Evolutionary conservation across 2,888 invertebrate species (phyloP), one percentile per base, ranked within the genome.

Genomic region (Pyrgus malvae): DNA sequence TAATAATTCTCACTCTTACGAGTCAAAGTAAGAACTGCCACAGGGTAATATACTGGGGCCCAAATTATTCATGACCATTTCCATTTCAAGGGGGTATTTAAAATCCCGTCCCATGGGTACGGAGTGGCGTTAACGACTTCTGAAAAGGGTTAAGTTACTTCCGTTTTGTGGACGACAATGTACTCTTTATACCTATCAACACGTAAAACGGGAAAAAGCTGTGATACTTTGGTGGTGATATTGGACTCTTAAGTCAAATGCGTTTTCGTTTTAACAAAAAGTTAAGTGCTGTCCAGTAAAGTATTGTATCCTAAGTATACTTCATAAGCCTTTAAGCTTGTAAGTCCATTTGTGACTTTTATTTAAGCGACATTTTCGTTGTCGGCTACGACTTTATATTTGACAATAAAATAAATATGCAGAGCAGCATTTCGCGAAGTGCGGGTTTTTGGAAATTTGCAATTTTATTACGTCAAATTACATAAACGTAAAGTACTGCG

Each of bases 1-100:
- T n/a, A n/a, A n/a, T n/a, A n/a, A n/a, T n/a, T n/a, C n/a, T n/a
- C n/a, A n/a, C n/a, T n/a, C n/a, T 9, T 8, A 25, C 16, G n/a
- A 7, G 16, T n/a, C 14, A 9, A 37, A 44, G 44, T 25, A 42
- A 19, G 33, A 37, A 14, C 38, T 53, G 23, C 38, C 45, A 14
- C 41, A 41, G 38, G 53, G 53, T 38, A 19, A 27, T 45, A 25
- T 19, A 42, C 33, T 25, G 35, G 17, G 5, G 16, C 42, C 45
- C 45, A 53, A 53, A 53, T 53, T 53, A 53, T 53, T 53, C 53
- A 53, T 53, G 53, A 53, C 44, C 42, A 11, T 35, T 50, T 23
- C 33, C 35, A 53, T 38, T 53, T 45, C 38, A 45, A 45, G 53
- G 45, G 53, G 45, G 45, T 38, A 38, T 53, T 53, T 38, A 45